These are phyloP conservation scores for Eospalax fontanierii DNA, from an alignment of 2,797 vertebrate species.

Conservation along the genomic window DNA sequence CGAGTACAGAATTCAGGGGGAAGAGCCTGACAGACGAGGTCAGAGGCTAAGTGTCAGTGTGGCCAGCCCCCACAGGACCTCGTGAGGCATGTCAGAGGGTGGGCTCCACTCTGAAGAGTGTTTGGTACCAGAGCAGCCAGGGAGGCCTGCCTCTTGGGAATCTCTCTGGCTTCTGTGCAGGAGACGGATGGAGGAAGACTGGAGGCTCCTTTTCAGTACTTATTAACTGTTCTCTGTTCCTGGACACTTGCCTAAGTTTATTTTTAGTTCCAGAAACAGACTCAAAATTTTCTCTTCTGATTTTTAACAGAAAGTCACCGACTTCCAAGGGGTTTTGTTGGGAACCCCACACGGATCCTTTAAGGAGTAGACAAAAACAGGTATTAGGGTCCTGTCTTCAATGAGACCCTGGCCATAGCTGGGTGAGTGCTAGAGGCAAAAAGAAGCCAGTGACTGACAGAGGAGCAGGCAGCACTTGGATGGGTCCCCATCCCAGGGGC, in stretches of 20 bases:
- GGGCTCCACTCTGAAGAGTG: background rate
- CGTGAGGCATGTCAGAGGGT: background rate
- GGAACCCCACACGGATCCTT: conserved; percentile 72
- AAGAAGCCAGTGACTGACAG: background rate
- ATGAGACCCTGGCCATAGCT: background rate
- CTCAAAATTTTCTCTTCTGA: conserved; percentile 69
- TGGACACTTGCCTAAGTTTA: conserved; percentile 77
- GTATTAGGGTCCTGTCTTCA: background rate
- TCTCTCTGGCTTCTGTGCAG: conserved; percentile 49
- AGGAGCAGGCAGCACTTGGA: background rate
- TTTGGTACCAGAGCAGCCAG: background rate
- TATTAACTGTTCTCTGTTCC: conserved; percentile 67
- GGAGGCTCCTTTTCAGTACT: conserved; percentile 60
- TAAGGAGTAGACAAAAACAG: conserved; percentile 70
- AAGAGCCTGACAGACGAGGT: background rate
- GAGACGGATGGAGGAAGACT: conserved; percentile 30
- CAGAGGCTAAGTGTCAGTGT: background rate
- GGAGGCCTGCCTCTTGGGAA: conserved; percentile 16
- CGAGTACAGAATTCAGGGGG: background rate
- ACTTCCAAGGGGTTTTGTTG: conserved; percentile 61
- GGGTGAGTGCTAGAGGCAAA: conserved; percentile 30
- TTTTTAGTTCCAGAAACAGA: conserved; percentile 80
- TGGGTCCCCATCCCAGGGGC: background rate
- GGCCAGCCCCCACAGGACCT: background rate
- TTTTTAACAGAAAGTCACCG: conserved; percentile 76